A percentile compares a stretch with the other conserved stretches of the same genome.
Conservation (phyloP, 2,113 vertebrate genomes). For the Anarrhichthys ocellatus region DNA sequence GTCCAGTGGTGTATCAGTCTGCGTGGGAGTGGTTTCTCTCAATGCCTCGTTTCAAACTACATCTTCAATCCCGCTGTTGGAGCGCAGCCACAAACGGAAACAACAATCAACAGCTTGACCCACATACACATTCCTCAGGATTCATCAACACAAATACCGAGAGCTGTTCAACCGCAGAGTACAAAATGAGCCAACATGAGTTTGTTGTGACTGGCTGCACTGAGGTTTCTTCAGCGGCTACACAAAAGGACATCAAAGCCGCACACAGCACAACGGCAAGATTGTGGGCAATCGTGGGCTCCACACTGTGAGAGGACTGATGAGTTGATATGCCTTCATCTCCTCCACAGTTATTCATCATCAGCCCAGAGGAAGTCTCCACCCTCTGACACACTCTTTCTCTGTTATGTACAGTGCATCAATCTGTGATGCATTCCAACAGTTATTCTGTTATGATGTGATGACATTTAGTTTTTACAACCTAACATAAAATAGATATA, state of each 20-base stretch:
- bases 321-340: conserved; percentile 54
- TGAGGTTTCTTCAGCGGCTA: conserved; percentile 35
- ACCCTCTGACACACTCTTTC: conserved; percentile 41
- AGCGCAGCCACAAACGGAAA: conserved; percentile 61
- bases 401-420: conserved; percentile 36
- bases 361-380: conserved; percentile 56
- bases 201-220: conserved; percentile 58
- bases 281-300: conserved; percentile 37
- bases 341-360: conserved; percentile 48
- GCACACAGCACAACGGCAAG: conserved; percentile 5
- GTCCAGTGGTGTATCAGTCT: conserved; percentile 12
- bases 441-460: conserved; percentile 39
- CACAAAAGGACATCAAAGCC: conserved; percentile 24
- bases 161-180: conserved; percentile 10
- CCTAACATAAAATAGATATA: not conserved
- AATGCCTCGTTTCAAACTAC: conserved; percentile 27
- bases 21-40: conserved; percentile 54
- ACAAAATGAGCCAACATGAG: conserved; percentile 50
- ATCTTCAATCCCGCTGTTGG: conserved; percentile 38
- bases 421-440: conserved; percentile 37
- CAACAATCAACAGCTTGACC: conserved; percentile 67
- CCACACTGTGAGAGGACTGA: conserved; percentile 33
- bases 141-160: conserved; percentile 37
- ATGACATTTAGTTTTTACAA: conserved; percentile 21
- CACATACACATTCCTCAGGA: conserved; percentile 61